phyloP scores from a whole-genome alignment of 2,113 vertebrate genomes.

The Lota lota region DNA sequence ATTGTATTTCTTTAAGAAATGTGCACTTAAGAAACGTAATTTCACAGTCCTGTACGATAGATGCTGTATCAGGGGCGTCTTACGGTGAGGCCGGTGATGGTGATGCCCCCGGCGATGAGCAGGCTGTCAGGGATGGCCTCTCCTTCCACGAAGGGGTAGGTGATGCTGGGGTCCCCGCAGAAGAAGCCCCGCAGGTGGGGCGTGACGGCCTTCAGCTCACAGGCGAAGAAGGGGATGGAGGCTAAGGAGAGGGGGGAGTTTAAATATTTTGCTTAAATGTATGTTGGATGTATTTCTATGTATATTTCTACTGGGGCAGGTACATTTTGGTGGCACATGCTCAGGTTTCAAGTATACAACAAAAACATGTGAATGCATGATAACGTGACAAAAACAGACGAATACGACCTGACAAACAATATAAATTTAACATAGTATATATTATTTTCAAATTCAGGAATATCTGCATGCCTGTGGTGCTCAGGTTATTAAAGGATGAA shows the following conservation, averaged over 20 bases:
- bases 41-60: too few relatives aligned
- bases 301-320: not conserved
- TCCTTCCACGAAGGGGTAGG: constrained; percentile 55
- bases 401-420: too few relatives aligned
- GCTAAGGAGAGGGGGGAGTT: constrained; percentile 51
- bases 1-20: too few relatives aligned
- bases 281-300: constrained; percentile 40
- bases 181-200: constrained; percentile 76
- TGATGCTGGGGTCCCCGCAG: constrained; percentile 76
- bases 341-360: too few relatives aligned
- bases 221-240: constrained; percentile 78
- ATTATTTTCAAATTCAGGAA: too few relatives aligned
- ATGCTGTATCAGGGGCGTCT: constrained; percentile 26
- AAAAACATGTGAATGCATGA: too few relatives aligned
- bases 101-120: constrained; percentile 73
- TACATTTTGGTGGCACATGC: too few relatives aligned
- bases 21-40: too few relatives aligned
- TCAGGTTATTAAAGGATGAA: constrained; percentile 7
- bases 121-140: constrained; percentile 70
- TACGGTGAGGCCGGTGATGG: constrained; percentile 70
- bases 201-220: constrained; percentile 70
- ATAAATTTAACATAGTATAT: too few relatives aligned
- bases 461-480: constrained; percentile 4
- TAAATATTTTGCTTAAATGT: not conserved
- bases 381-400: too few relatives aligned